Evolutionary conservation across 2,888 invertebrate genomes (phyloP).

Genomic region (Coecobrya sp.): DNA sequence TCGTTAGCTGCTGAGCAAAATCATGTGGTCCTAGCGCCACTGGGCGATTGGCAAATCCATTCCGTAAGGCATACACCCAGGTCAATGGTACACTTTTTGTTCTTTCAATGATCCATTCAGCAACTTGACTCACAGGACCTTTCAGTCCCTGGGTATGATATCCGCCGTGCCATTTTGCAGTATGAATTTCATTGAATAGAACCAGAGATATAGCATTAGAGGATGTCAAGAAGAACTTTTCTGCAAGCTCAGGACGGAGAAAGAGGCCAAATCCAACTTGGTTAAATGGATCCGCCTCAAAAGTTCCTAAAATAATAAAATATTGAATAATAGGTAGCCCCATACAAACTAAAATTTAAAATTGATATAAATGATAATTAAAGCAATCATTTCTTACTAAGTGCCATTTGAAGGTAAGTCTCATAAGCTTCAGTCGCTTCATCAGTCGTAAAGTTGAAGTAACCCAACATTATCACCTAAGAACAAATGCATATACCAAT

Average conservation of each 20-base stretch:
- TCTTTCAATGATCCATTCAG: constrained; percentile 85
- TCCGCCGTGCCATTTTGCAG: constrained; percentile 86
- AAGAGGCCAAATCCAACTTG: constrained; percentile 86
- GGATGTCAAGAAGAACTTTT: constrained; percentile 85
- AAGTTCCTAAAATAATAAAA: constrained; percentile 62
- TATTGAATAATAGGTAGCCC: too few species aligned
- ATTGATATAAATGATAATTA: neutral
- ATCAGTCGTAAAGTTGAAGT: constrained; percentile 84
- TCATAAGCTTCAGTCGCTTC: constrained; percentile 83
- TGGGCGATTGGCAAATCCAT: constrained; percentile 86
- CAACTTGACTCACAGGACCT: constrained; percentile 85
- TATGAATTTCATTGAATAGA: constrained; percentile 86
- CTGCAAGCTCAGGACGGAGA: constrained; percentile 82
- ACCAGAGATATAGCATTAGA: constrained; percentile 86
- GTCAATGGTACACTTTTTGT: constrained; percentile 85
- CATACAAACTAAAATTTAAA: neutral
- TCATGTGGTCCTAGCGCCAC: constrained; percentile 84
- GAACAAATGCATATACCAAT: neutral
- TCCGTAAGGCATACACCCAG: constrained; percentile 85
- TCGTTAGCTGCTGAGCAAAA: constrained; percentile 82
- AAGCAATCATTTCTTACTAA: constrained; percentile 64
- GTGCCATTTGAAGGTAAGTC: constrained; percentile 86
- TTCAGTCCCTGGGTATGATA: constrained; percentile 77
- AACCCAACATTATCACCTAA: constrained; percentile 85
- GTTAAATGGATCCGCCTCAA: constrained; percentile 86